Evolutionary conservation across 2,797 vertebrate species (phyloP).

Genomic region (Simalia tracyae): DNA sequence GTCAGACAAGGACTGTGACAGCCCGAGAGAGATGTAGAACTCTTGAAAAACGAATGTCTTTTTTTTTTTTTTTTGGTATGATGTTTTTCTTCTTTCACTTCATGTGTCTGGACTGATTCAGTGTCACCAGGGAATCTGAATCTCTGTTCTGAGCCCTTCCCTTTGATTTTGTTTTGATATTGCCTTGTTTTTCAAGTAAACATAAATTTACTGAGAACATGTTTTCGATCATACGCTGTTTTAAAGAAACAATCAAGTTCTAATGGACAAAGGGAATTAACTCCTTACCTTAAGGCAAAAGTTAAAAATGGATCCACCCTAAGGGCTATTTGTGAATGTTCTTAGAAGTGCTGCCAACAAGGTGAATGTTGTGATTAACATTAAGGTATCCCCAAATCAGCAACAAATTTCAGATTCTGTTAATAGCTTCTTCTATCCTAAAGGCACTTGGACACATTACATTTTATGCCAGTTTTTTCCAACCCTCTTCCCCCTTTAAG

Average conservation of each 20-base stretch:
- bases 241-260: constrained; percentile 50
- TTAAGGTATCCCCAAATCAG: neutral
- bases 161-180: constrained; percentile 61
- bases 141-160: constrained; percentile 46
- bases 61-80: constrained; percentile 4
- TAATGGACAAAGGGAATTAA: constrained; percentile 52
- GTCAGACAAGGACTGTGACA: constrained; percentile 61
- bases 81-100: constrained; percentile 58
- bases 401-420: constrained; percentile 28
- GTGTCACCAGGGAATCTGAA: constrained; percentile 48
- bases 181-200: constrained; percentile 64
- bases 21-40: constrained; percentile 48
- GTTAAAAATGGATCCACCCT: constrained; percentile 49
- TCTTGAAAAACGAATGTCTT: constrained; percentile 40
- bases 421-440: neutral
- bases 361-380: constrained; percentile 48
- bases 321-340: constrained; percentile 50
- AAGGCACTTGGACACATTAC: neutral
- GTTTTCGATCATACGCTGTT: constrained; percentile 51
- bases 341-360: constrained; percentile 47
- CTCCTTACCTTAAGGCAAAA: constrained; percentile 60
- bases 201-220: constrained; percentile 54
- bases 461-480: neutral
- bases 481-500: neutral
- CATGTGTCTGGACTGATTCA: constrained; percentile 42